Evolutionary conservation across 2,113 vertebrate species (phyloP).

Genomic region (Catagonus wagneri): DNA sequence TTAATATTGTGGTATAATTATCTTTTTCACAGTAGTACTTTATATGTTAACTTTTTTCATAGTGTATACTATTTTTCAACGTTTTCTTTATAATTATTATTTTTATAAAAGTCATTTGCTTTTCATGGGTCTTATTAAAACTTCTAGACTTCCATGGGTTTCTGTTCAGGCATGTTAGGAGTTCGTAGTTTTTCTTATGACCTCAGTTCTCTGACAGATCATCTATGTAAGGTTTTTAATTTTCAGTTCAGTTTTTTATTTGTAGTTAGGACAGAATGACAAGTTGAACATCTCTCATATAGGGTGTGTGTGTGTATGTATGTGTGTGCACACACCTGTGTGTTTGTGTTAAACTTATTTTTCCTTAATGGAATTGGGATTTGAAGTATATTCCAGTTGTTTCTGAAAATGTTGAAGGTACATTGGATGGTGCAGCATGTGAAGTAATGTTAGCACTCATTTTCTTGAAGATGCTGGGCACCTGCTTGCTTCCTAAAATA

Average conservation of each 20-base stretch:
- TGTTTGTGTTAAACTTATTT: not conserved
- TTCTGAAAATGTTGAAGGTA: not conserved
- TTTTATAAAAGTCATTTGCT: not conserved
- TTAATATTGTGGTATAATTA: not conserved
- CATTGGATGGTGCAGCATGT: not conserved
- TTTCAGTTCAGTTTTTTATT: not conserved
- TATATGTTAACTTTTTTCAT: not conserved
- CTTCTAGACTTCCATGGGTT: not conserved
- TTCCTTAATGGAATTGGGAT: not conserved
- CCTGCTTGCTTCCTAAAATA: not conserved
- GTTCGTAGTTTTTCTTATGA: not conserved
- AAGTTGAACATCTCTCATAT: not conserved
- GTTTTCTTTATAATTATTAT: not conserved
- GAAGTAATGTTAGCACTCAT: not conserved
- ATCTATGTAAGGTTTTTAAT: not conserved
- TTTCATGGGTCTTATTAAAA: not conserved
- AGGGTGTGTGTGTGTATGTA: accelerated
- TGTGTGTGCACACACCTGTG: not conserved
- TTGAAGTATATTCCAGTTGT: not conserved
- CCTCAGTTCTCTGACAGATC: not conserved
- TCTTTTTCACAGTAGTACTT: not conserved
- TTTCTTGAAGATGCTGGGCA: not conserved
- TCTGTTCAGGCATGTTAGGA: not conserved
- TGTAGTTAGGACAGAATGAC: not conserved
- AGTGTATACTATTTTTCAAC: not conserved